phyloP scores from a whole-genome alignment of 2,888 invertebrate species.

The Chrysotoxum bicinctum region DNA sequence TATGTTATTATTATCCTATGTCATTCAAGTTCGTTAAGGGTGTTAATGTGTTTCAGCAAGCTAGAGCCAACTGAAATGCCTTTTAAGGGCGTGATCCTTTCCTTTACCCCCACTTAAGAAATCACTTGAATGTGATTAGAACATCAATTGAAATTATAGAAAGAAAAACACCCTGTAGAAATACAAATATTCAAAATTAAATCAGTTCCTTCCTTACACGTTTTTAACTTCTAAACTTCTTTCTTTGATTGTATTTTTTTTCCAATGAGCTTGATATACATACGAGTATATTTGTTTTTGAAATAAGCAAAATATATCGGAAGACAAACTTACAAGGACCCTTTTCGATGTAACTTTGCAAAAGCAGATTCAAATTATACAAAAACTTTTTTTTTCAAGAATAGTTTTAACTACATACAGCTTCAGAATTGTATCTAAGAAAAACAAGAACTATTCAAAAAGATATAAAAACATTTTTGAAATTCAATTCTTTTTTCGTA shows the following conservation, averaged over 20 bases:
- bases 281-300: too few species aligned
- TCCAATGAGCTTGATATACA: too few species aligned
- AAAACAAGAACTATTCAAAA: not conserved
- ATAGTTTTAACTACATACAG: not conserved
- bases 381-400: slow-evolving; percentile 11
- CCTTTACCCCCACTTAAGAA: too few species aligned
- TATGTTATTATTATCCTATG: too few species aligned
- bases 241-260: not conserved
- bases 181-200: not conserved
- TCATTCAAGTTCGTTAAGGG: too few species aligned
- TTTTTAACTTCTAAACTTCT: not conserved
- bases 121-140: too few species aligned
- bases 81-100: too few species aligned
- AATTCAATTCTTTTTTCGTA: not conserved
- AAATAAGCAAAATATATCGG: not conserved
- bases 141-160: not conserved
- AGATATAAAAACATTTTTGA: not conserved
- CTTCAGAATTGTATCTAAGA: not conserved
- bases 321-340: not conserved
- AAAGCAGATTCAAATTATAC: slow-evolving; percentile 14
- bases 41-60: too few species aligned
- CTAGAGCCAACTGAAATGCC: too few species aligned
- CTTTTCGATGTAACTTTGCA: slow-evolving; percentile 28
- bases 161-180: not conserved
- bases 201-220: not conserved